These are phyloP conservation scores for Etheostoma spectabile DNA, from an alignment of 2,113 vertebrate species.

Conservation along the genomic window DNA sequence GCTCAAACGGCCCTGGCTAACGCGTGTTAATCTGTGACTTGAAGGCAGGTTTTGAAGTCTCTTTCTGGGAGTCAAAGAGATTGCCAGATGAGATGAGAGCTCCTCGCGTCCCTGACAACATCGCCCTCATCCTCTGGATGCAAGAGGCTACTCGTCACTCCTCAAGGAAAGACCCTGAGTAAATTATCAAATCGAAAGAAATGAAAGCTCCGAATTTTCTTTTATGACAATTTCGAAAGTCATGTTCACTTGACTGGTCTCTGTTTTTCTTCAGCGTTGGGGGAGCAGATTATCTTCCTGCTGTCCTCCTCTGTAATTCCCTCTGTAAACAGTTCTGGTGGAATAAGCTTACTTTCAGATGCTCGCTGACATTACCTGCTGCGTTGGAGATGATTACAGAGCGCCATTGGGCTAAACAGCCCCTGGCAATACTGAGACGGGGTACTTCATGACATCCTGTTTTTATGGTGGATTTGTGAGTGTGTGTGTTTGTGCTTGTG, in stretches of 20 bases:
- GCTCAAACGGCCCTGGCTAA: constrained; percentile 67
- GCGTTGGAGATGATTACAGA: constrained; percentile 78
- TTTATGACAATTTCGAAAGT: constrained; percentile 52
- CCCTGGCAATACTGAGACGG: constrained; percentile 53
- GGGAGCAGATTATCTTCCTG: constrained; percentile 73
- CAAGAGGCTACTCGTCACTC: constrained; percentile 34
- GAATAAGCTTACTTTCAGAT: constrained; percentile 75
- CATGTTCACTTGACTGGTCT: constrained; percentile 35
- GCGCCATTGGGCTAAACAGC: constrained; percentile 72
- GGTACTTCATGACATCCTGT: constrained; percentile 65
- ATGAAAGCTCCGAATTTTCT: constrained; percentile 54
- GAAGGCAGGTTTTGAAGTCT: constrained; percentile 67
- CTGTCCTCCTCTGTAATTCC: constrained; percentile 78
- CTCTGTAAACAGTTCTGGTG: constrained; percentile 79
- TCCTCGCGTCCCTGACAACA: neutral
- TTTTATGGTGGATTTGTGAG: constrained; percentile 65
- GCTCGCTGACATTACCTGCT: constrained; percentile 79
- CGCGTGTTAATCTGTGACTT: constrained; percentile 71
- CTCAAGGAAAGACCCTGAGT: constrained; percentile 18
- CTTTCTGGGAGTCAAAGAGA: constrained; percentile 52
- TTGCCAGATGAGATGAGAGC: constrained; percentile 68
- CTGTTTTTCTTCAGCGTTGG: constrained; percentile 27
- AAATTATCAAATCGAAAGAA: constrained; percentile 33
- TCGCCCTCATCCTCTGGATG: constrained; percentile 15
- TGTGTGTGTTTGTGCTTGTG: constrained; percentile 34